Percentiles rank a stretch among this genome's conserved stretches.
phyloP scores from a whole-genome alignment of 2,888 invertebrate genomes.

The Ochropleura plecta region DNA sequence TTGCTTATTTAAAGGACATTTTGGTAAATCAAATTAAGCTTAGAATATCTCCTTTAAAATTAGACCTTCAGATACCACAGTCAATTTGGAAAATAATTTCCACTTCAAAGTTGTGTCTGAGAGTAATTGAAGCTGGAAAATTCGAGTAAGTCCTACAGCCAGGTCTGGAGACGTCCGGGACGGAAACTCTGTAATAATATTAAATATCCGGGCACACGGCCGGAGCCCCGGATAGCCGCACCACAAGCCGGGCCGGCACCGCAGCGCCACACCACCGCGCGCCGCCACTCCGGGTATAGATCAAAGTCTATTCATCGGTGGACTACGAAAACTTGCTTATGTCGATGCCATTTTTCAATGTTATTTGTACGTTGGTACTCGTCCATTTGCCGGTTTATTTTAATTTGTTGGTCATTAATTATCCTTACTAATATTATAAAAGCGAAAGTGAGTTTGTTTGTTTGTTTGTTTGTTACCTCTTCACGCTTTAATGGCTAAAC shows the following conservation, averaged over 20 bases:
- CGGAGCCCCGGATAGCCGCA: slow-evolving; percentile 9
- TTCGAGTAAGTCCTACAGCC: slow-evolving; percentile 24
- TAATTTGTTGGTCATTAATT: not conserved
- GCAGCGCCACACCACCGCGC: slow-evolving; percentile 1
- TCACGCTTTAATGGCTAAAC: too few species aligned
- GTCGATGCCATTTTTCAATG: not conserved
- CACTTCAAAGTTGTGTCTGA: slow-evolving; percentile 48
- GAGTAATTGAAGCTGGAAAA: slow-evolving; percentile 32
- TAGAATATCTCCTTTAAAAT: slow-evolving; percentile 27
- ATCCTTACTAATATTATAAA: too few species aligned
- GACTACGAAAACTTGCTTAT: too few species aligned
- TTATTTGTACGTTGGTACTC: not conserved
- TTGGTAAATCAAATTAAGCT: slow-evolving; percentile 25
- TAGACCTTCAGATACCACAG: slow-evolving; percentile 13
- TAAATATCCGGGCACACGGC: slow-evolving; percentile 64
- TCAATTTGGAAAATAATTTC: slow-evolving; percentile 43
- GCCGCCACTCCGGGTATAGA: not conserved
- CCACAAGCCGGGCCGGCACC: slow-evolving; percentile 37
- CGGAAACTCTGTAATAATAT: slow-evolving; percentile 71
- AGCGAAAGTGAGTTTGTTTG: too few species aligned
- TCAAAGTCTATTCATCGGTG: slow-evolving; percentile 4
- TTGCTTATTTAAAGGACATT: slow-evolving; percentile 28
- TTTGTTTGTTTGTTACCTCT: too few species aligned
- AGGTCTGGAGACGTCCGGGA: slow-evolving; percentile 61
- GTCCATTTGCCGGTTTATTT: not conserved